Conservation (phyloP, 2,888 invertebrate genomes). For the Ophion ventricosus region DNA sequence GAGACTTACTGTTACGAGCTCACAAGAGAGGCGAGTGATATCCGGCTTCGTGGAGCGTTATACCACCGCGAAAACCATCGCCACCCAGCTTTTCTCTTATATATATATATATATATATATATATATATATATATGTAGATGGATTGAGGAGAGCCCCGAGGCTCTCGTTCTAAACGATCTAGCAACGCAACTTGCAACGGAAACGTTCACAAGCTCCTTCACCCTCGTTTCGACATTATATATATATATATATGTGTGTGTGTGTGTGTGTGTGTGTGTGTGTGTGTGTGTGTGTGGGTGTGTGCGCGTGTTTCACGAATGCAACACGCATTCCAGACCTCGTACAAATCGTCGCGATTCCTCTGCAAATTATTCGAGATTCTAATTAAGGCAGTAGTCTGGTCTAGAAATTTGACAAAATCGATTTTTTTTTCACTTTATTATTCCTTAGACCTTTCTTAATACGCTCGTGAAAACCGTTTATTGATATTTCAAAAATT, state of each 20-base stretch:
- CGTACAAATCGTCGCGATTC: conserved; percentile 39
- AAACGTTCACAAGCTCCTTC: conserved; percentile 23
- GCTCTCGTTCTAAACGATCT: conserved; percentile 30
- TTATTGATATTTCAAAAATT: too few relatives aligned
- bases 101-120: conserved; percentile 50
- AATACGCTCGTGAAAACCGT: too few relatives aligned
- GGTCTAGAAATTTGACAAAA: too few relatives aligned
- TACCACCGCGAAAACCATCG: conserved; percentile 50
- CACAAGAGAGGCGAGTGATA: conserved; percentile 61
- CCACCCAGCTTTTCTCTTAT: conserved; percentile 37
- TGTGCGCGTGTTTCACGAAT: too few relatives aligned
- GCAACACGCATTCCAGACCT: background rate
- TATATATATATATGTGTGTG: conserved; percentile 33
- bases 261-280: background rate
- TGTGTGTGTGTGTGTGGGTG: background rate
- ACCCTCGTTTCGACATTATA: conserved; percentile 23
- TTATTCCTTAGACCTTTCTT: too few relatives aligned
- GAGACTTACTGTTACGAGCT: conserved; percentile 77
- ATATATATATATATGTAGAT: background rate
- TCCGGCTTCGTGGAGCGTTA: conserved; percentile 39
- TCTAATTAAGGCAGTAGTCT: too few relatives aligned
- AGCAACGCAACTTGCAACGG: conserved; percentile 33
- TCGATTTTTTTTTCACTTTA: too few relatives aligned
- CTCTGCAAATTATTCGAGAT: conserved; percentile 79
- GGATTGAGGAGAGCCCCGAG: conserved; percentile 60